A percentile compares a stretch with the other conserved stretches of the same genome.
phyloP scores from a whole-genome alignment of 2,113 vertebrate species.

The Natator depressus region DNA sequence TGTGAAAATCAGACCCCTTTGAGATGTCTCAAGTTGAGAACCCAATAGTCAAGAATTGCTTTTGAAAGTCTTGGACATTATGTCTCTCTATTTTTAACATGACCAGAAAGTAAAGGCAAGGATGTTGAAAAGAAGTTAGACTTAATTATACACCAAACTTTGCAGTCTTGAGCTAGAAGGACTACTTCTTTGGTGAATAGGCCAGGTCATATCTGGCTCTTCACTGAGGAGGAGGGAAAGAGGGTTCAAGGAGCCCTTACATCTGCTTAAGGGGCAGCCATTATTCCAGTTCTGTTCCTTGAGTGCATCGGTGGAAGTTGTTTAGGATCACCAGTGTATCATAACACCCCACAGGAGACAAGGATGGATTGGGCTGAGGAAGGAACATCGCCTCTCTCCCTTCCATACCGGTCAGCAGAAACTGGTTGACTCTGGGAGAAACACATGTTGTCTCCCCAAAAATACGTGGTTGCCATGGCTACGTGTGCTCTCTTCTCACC shows the following conservation, averaged over 20 bases:
- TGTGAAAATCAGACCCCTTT: too few relatives aligned
- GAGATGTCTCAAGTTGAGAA: too few relatives aligned
- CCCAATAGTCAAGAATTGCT: too few relatives aligned
- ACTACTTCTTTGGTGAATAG: not conserved
- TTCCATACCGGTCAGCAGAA: not conserved
- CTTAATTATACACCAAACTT: not conserved
- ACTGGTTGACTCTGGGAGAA: not conserved
- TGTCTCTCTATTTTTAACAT: too few relatives aligned
- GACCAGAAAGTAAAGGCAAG: not conserved
- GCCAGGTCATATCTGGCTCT: not conserved
- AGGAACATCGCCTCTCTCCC: not conserved
- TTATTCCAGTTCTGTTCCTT: not conserved
- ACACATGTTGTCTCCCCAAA: not conserved
- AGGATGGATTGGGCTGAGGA: not conserved
- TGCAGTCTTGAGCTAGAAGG: not conserved
- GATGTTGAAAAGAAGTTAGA: not conserved
- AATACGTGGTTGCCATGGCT: not conserved
- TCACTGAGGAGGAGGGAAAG: not conserved
- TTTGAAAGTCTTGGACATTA: too few relatives aligned
- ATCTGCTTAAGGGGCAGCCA: too few relatives aligned
- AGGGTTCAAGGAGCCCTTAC: not conserved
- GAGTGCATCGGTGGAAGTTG: not conserved
- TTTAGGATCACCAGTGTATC: not conserved
- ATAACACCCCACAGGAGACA: not conserved
- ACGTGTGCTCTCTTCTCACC: not conserved